Conservation (phyloP, 2,113 vertebrate species). For the Chamaea fasciata region DNA sequence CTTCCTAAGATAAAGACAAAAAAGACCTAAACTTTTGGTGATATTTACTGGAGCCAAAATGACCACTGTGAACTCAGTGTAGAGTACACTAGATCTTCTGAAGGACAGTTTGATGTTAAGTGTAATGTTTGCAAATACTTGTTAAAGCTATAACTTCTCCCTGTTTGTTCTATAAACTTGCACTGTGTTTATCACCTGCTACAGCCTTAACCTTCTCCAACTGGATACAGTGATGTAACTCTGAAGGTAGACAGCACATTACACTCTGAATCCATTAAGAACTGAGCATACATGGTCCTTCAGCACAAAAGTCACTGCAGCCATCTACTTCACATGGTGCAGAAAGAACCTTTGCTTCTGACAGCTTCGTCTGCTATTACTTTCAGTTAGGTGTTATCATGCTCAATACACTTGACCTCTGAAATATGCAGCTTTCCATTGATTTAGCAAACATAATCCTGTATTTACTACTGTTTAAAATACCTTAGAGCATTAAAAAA, state of each 20-base stretch:
- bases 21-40: background rate
- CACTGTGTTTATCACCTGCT: background rate
- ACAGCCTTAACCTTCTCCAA: background rate
- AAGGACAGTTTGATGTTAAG: background rate
- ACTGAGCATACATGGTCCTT: background rate
- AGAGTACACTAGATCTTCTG: background rate
- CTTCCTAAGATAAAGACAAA: background rate
- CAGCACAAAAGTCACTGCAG: background rate
- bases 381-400: background rate
- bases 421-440: background rate
- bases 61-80: fast-evolving
- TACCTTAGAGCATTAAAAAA: background rate
- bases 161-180: background rate
- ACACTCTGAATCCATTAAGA: background rate
- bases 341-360: background rate
- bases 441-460: background rate
- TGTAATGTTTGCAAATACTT: background rate
- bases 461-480: background rate
- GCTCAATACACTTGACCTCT: background rate
- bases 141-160: background rate
- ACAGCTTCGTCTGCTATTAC: background rate
- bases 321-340: background rate
- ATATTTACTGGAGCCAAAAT: background rate
- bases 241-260: fast-evolving
- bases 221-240: background rate